A percentile compares a stretch with the other conserved stretches of the same genome.
These are phyloP conservation scores for Romanomermis culicivorax DNA, from an alignment of 2,888 invertebrate genomes.

Conservation along the genomic window DNA sequence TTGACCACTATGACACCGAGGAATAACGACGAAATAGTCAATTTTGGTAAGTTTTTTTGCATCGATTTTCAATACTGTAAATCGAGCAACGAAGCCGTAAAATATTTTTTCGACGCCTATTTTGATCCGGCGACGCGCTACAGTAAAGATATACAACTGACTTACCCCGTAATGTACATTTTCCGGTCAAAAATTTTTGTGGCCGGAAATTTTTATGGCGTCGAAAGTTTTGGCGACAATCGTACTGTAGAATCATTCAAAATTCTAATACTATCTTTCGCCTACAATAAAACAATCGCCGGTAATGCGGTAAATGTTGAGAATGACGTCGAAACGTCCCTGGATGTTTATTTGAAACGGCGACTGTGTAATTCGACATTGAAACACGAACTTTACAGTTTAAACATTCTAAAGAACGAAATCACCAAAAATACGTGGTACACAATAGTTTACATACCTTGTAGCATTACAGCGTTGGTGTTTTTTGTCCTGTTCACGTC, in stretches of 20 bases:
- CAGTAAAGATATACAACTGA: not conserved
- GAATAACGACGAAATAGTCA: no score
- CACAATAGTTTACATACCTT: conserved; percentile 24
- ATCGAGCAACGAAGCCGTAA: conserved; percentile 17
- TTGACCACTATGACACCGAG: no score
- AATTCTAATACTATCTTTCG: not conserved
- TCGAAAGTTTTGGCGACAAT: not conserved
- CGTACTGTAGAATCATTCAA: not conserved
- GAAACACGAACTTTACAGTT: conserved; percentile 12
- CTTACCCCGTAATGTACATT: conserved; percentile 24
- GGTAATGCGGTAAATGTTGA: no score
- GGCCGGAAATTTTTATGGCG: conserved; percentile 14
- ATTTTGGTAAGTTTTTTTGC: conserved; percentile 24
- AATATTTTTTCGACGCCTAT: conserved; percentile 20
- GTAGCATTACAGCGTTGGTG: conserved; percentile 23
- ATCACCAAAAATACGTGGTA: conserved; percentile 27
- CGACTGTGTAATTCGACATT: not conserved
- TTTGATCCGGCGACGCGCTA: not conserved
- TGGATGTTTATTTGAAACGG: not conserved
- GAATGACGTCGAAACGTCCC: not conserved
- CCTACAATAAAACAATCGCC: not conserved
- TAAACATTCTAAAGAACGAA: conserved; percentile 23
- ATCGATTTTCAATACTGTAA: conserved; percentile 20
- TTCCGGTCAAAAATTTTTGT: conserved; percentile 25
- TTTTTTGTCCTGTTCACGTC: conserved; percentile 22